A percentile compares a stretch with the other conserved stretches of the same genome.
Conservation (phyloP, 2,888 invertebrate genomes). For the Temnothorax ravouxi region DNA sequence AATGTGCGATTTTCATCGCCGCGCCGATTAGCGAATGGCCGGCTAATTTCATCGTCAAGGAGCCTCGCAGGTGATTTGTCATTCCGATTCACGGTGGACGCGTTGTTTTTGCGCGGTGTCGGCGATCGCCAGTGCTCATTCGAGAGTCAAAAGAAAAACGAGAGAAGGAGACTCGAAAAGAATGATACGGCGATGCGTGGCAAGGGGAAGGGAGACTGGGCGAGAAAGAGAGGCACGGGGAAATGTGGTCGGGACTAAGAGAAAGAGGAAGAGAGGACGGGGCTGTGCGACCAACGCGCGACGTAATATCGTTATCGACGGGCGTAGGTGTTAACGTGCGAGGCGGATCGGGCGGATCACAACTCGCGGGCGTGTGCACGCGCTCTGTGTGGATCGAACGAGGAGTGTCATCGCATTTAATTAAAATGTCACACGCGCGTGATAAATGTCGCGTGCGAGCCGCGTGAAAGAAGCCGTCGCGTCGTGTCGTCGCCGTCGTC, state of each 20-base stretch:
- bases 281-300: slow-evolving; percentile 2
- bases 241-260: background rate
- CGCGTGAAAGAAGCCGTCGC: slow-evolving; percentile 72
- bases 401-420: slow-evolving; percentile 77
- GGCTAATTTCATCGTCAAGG: slow-evolving; percentile 53
- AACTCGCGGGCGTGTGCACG: slow-evolving; percentile 48
- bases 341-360: slow-evolving; percentile 58
- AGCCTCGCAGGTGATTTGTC: slow-evolving; percentile 59
- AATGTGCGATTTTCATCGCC: slow-evolving; percentile 15
- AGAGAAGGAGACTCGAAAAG: background rate
- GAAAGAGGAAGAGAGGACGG: slow-evolving; percentile 10
- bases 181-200: slow-evolving; percentile 7
- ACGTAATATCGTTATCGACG: slow-evolving; percentile 59
- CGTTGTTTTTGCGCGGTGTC: slow-evolving; percentile 53
- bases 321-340: slow-evolving; percentile 50
- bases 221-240: background rate
- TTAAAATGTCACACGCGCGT: slow-evolving; percentile 78
- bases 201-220: background rate
- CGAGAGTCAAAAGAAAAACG: background rate
- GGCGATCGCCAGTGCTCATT: slow-evolving; percentile 18
- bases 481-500: background rate
- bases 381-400: slow-evolving; percentile 65
- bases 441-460: slow-evolving; percentile 76
- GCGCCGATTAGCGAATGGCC: slow-evolving; percentile 47
- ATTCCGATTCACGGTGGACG: slow-evolving; percentile 41